Evolutionary conservation across 2,113 vertebrate species (phyloP).

Genomic region (Neodontobutis hainanensis): DNA sequence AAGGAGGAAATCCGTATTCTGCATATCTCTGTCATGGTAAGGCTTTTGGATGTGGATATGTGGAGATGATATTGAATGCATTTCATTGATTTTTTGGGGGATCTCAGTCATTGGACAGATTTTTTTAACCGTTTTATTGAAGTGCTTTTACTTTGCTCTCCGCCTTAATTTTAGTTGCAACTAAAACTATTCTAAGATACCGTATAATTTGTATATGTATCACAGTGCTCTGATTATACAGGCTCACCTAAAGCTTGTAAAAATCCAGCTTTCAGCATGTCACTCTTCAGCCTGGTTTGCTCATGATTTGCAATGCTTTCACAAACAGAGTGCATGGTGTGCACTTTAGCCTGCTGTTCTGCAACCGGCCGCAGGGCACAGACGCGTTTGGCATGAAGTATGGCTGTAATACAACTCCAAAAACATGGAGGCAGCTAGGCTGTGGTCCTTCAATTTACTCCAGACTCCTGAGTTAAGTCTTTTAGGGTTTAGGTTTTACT

Average conservation of each 20-base stretch:
- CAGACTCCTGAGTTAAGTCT: not conserved
- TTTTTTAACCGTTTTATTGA: too few species aligned
- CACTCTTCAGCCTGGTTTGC: not conserved
- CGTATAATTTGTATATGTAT: too few species aligned
- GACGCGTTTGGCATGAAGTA: not conserved
- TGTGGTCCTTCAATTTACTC: slow-evolving; percentile 1
- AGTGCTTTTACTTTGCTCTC: too few species aligned
- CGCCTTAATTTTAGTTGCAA: too few species aligned
- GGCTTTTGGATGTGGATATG: not conserved
- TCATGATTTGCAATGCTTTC: slow-evolving; percentile 9
- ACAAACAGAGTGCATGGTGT: not conserved
- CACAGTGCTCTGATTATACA: not conserved
- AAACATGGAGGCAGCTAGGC: not conserved
- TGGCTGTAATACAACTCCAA: not conserved
- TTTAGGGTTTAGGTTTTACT: not conserved
- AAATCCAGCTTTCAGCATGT: slow-evolving; percentile 1
- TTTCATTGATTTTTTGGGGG: too few species aligned
- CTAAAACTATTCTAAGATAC: too few species aligned
- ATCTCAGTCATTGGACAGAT: too few species aligned
- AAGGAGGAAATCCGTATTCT: slow-evolving; percentile 97
- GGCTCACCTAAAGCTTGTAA: not conserved
- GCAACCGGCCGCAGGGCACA: slow-evolving; percentile 14
- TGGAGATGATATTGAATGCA: not conserved
- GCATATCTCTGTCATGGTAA: slow-evolving; percentile 98
- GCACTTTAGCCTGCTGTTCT: slow-evolving; percentile 21